Conservation (phyloP, 2,888 invertebrate species). For the Loripinus fragilis region DNA sequence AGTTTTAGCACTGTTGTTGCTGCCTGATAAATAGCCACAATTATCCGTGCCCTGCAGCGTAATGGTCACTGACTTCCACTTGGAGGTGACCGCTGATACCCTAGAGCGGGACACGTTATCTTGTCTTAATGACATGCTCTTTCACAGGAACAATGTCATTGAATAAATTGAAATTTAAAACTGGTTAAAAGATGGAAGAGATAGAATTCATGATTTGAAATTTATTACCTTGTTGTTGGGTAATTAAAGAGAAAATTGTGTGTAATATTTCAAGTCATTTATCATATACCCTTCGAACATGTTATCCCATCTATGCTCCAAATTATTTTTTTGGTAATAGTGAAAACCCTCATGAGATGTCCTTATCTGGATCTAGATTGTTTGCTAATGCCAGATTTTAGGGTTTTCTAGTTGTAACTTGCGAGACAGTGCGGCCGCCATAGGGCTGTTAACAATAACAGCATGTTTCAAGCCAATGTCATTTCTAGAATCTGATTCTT, state of each 20-base stretch:
- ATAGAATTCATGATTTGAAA: constrained; percentile 18
- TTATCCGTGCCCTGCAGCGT: constrained; percentile 26
- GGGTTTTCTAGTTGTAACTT: no score
- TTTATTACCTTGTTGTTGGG: constrained; percentile 6
- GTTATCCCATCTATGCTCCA: no score
- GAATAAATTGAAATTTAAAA: constrained; percentile 17
- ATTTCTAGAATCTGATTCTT: no score
- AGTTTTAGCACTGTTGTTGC: constrained; percentile 29
- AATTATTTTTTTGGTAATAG: no score
- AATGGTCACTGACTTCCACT: neutral
- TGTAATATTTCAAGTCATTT: constrained; percentile 10
- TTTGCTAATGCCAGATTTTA: no score
- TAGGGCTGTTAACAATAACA: no score
- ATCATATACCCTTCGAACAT: constrained; percentile 1
- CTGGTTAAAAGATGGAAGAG: constrained; percentile 15
- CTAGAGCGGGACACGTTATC: neutral
- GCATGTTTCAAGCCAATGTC: no score
- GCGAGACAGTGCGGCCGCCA: no score
- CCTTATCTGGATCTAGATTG: no score
- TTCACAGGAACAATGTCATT: neutral
- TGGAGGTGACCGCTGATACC: constrained; percentile 1
- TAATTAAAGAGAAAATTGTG: constrained; percentile 18
- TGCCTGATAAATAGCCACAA: constrained; percentile 50
- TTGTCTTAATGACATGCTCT: constrained; percentile 7
- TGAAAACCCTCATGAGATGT: no score